Evolutionary conservation across 1,140 invertebrate genomes (phyloP), one percentile per base, ranked within the genome.

Genomic region (Trypoxylus dichotomus): DNA sequence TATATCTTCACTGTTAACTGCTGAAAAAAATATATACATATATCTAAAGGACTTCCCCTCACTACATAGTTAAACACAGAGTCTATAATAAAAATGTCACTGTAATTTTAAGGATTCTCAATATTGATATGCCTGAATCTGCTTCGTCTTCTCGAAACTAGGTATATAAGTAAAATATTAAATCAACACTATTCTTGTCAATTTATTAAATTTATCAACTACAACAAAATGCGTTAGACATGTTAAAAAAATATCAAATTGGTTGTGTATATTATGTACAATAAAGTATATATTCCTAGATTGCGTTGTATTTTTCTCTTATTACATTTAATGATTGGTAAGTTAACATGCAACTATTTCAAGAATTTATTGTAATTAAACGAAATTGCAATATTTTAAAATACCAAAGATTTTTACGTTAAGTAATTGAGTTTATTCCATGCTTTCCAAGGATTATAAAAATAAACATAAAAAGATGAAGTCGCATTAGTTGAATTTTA

Each of bases 251-350:
- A 68, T 68, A 68, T 68, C 60, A 68, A 68, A 68, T 68, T 68
- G 60, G 60, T 68, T 68, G 60, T 68, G 60, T 68, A 68, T 54
- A 68, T 68, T 68, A 24, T 68, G 60, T 68, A 68, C 60, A 68
- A 68, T 68, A 68, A 68, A 68, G 60, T 68, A 68, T 68, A 68
- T 68, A 68, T 68, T 68, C 60, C 21, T 68, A 68, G 11, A 10
- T 60, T 29, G 21, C 60, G 21, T 68, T 68, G 60, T 68, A 19
- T 54, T 68, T 68, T 13, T 68, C 21, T 27, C 10, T 25, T 68
- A 3, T 29, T 68, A 2, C 11, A 27, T 27, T 8, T 37, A 2
- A 8, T 37, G 2, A 8, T 7, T 7, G 3, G 32, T 7, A 37
- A 5, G 7, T 32, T 24, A 63, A 24, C 47, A 1, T 47, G 2